These are phyloP conservation scores for Cataglyphis altisquamis DNA, from an alignment of 2,888 invertebrate genomes.

Conservation along the genomic window DNA sequence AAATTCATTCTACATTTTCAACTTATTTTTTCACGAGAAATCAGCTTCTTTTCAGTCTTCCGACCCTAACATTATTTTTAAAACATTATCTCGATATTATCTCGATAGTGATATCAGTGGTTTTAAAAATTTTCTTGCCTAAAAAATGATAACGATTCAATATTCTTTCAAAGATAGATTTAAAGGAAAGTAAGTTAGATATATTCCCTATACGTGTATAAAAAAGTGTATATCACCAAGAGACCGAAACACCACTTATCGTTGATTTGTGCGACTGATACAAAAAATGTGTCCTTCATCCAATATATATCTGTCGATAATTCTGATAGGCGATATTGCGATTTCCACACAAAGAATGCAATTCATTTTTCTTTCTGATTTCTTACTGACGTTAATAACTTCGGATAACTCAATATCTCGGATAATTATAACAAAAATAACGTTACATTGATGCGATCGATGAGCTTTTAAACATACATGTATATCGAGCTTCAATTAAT, in stretches of 20 bases:
- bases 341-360: neutral
- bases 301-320: neutral
- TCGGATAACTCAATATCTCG: neutral
- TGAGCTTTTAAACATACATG: neutral
- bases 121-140: neutral
- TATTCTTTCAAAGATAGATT: neutral
- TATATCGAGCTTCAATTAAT: neutral
- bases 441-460: constrained; percentile 4
- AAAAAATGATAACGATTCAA: neutral
- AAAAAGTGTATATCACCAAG: neutral
- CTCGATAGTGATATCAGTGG: no score
- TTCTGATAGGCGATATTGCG: constrained; percentile 3
- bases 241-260: constrained; percentile 7
- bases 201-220: neutral
- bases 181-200: neutral
- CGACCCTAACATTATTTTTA: constrained; percentile 7
- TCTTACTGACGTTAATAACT: constrained; percentile 2
- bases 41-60: neutral
- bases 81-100: neutral
- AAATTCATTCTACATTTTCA: neutral
- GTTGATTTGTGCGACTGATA: neutral
- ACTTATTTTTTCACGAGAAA: neutral
- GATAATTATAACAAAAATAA: neutral
- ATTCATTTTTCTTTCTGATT: neutral
- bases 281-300: neutral